Evolutionary conservation across 2,113 vertebrate species (phyloP).

Genomic region (Anas platyrhynchos): DNA sequence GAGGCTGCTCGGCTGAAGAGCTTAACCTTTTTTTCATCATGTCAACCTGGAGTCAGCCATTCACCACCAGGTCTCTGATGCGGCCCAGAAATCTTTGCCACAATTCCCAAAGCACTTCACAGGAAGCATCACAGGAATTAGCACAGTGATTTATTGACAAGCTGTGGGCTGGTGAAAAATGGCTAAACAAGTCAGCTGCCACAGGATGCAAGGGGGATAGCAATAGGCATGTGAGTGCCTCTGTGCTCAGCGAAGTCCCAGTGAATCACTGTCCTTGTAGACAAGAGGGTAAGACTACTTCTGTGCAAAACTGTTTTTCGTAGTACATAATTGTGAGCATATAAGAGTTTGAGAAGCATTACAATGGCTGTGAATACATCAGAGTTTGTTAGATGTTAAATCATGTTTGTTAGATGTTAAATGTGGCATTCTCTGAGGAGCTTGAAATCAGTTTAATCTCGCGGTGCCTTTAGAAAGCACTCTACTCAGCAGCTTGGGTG

Average conservation of each 20-base stretch:
- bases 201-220: background rate
- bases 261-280: background rate
- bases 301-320: background rate
- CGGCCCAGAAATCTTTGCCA: slow-evolving; percentile 40
- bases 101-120: slow-evolving; percentile 66
- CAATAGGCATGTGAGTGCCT: background rate
- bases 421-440: background rate
- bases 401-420: background rate
- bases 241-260: background rate
- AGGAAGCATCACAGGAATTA: slow-evolving; percentile 35
- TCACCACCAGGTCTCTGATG: slow-evolving; percentile 29
- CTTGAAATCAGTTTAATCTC: background rate
- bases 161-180: background rate
- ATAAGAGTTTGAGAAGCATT: background rate
- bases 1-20: slow-evolving; percentile 58
- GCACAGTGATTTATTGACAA: slow-evolving; percentile 51
- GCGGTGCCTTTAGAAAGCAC: background rate
- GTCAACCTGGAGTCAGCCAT: slow-evolving; percentile 49
- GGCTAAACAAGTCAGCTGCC: slow-evolving; percentile 19
- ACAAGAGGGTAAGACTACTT: background rate
- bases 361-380: background rate
- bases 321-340: background rate
- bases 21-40: slow-evolving; percentile 66
- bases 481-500: background rate
- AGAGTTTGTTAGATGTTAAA: background rate